Conservation (phyloP, 1,140 invertebrate species). For the Aphidius ervi region DNA sequence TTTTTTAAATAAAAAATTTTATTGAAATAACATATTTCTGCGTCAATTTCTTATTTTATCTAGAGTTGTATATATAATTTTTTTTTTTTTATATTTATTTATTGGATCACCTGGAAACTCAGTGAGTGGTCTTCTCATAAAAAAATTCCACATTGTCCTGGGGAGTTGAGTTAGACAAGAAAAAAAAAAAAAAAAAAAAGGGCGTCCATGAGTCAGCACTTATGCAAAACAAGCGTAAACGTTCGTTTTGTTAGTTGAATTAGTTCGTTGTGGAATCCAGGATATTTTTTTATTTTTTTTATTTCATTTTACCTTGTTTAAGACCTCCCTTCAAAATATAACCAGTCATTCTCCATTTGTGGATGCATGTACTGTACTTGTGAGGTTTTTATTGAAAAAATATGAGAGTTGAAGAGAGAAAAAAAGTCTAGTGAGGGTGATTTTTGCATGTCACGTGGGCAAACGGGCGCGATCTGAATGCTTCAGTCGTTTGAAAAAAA, state of each 20-base stretch:
- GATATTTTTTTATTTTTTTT: slow-evolving; percentile 12
- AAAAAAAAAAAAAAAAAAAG: slow-evolving; percentile 18
- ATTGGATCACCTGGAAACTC: slow-evolving; percentile 11
- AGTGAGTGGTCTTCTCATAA: neutral
- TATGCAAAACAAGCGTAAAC: slow-evolving; percentile 50
- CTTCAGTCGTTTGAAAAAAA: slow-evolving; percentile 37
- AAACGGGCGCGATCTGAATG: slow-evolving; percentile 47
- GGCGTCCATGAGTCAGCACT: slow-evolving; percentile 39
- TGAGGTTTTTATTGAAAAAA: neutral
- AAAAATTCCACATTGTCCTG: neutral
- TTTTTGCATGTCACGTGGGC: slow-evolving; percentile 52
- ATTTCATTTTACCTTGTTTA: neutral
- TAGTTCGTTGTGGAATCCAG: slow-evolving; percentile 35
- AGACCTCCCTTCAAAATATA: slow-evolving; percentile 6
- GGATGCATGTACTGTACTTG: neutral
- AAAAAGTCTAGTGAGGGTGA: slow-evolving; percentile 35
- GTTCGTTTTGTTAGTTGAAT: slow-evolving; percentile 51
- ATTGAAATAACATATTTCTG: neutral
- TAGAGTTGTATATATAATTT: neutral
- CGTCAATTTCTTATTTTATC: neutral
- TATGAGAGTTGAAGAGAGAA: neutral
- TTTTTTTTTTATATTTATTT: neutral
- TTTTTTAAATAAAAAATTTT: neutral
- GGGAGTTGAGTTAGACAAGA: slow-evolving; percentile 4
- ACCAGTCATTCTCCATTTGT: slow-evolving; percentile 16